phyloP scores from a whole-genome alignment of 2,888 invertebrate genomes.

The Tiliacea citrago region DNA sequence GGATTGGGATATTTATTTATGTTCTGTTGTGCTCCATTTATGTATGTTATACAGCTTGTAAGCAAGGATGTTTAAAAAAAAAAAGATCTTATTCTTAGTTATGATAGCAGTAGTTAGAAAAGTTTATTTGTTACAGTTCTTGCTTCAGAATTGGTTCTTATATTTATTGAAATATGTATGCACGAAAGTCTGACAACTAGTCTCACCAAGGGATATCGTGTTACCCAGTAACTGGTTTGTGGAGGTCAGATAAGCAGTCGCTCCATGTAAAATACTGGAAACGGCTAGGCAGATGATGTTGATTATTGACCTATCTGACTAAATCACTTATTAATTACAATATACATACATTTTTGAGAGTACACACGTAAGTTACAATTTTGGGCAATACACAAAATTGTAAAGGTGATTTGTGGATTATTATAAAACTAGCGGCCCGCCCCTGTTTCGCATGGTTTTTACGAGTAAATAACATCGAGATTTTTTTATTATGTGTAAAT shows the following conservation, averaged over 20 bases:
- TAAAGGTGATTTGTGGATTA: too few relatives aligned
- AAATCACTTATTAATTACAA: background rate
- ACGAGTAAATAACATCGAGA: background rate
- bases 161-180: background rate
- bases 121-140: background rate
- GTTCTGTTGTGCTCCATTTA: background rate
- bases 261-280: too few relatives aligned
- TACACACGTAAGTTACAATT: accelerated
- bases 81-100: background rate
- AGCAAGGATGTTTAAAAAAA: background rate
- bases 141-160: background rate
- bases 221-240: too few relatives aligned
- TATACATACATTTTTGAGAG: background rate
- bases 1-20: background rate
- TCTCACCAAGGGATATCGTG: too few relatives aligned
- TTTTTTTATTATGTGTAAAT: background rate
- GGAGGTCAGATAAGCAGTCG: too few relatives aligned
- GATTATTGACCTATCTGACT: background rate
- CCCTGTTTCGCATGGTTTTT: background rate
- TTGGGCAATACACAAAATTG: background rate
- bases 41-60: background rate
- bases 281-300: too few relatives aligned
- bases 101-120: background rate
- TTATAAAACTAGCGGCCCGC: background rate
- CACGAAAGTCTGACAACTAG: too few relatives aligned